Base-by-base conservation (phyloP, 2,888 invertebrate genomes). In the Fragum fragum region DNA sequence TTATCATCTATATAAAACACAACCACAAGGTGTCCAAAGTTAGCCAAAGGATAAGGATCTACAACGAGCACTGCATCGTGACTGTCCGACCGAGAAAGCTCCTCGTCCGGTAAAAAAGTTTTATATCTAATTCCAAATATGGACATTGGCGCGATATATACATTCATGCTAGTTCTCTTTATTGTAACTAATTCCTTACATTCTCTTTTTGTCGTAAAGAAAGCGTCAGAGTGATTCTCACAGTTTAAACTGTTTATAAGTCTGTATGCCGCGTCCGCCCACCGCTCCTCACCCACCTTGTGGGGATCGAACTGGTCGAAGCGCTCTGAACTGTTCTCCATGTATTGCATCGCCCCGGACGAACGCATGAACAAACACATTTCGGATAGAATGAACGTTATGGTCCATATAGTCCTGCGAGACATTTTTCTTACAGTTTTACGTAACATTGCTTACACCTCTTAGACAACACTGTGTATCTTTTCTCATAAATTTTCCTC, bases 1-100 rank as follows among this genome's bases (percentile, higher is more conserved):
- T 91, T 90, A 39, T 92, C 81, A 82, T 95, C 95, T 57, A 95
- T 89, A 89, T 94, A 95, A 89, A 95, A 95, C 75, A 95, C 94
- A 47, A 95, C 87, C 11, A 95, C 93, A 52, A 95, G 93, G 90
- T 95, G 95, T 16, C 95, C 95, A 87, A 95, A 95, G 86, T 94
- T 94, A n/a, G 95, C 94, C 6, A 87, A 80, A 0, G 95, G 95
- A 84, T 94, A 95, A 0, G 95, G 95, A 86, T 95, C 95, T 73
- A 95, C 81, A 2, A 93, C 94, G 16, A 95, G 76, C n/a, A 95
- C 93, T 1, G 93, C 94, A 80, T 95, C 94, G 86, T 95, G 95
- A 29, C 90, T 85, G 14, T 93, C 93, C 11, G 91, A 85, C 66
- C 93, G 83, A 23, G 88, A 89, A 72, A 95, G 87, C n/a, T 90